A percentile compares a stretch with the other conserved stretches of the same genome.
These are phyloP conservation scores for Leucophenga varia DNA, from an alignment of 1,140 invertebrate species.

Conservation along the genomic window DNA sequence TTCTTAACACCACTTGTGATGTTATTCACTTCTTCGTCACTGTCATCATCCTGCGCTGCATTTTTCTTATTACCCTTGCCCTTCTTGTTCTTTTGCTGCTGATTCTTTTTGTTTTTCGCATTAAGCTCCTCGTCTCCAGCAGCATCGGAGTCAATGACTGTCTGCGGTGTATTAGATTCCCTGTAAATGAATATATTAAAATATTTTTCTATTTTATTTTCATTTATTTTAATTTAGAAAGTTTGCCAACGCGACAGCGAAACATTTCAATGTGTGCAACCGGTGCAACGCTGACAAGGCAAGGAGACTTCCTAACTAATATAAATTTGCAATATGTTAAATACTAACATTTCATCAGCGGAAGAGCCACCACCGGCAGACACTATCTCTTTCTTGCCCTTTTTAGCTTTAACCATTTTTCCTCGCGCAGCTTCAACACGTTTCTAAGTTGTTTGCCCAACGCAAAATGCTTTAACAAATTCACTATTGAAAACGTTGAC, in stretches of 20 bases:
- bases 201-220: neutral
- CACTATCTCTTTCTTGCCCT: constrained; percentile 57
- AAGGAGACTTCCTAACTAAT: neutral
- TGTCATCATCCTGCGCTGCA: constrained; percentile 22
- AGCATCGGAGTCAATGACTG: constrained; percentile 31
- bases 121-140: constrained; percentile 31
- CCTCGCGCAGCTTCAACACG: constrained; percentile 53
- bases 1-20: constrained; percentile 41
- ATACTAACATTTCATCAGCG: constrained; percentile 52
- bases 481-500: constrained; percentile 32
- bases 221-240: constrained; percentile 24
- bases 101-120: constrained; percentile 49
- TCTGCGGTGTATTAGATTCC: constrained; percentile 14
- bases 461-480: constrained; percentile 40
- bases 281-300: constrained; percentile 2
- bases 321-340: too few species aligned
- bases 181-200: neutral
- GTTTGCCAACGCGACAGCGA: constrained; percentile 26
- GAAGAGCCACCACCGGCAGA: constrained; percentile 42
- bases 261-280: too few species aligned
- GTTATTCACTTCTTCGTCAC: constrained; percentile 20
- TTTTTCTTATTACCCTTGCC: constrained; percentile 32
- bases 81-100: constrained; percentile 31
- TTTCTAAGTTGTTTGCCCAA: constrained; percentile 41
- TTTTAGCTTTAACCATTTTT: constrained; percentile 57